A percentile compares a stretch with the other conserved stretches of the same genome.
Conservation (phyloP, 2,113 vertebrate genomes). For the Passerina amoena region DNA sequence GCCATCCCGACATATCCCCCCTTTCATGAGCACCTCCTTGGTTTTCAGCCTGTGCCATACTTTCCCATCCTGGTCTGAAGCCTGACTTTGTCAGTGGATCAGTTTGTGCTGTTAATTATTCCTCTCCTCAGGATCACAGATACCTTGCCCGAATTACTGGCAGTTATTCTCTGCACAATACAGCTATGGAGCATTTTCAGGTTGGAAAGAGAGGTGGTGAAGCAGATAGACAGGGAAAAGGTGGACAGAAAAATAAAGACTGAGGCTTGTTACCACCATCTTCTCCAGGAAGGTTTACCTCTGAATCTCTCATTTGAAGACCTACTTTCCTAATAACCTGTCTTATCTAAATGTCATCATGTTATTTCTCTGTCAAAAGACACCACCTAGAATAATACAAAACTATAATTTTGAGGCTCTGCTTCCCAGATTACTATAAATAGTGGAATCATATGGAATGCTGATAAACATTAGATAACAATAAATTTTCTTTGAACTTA, state of each 20-base stretch:
- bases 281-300: not conserved
- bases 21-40: not conserved
- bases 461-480: not conserved
- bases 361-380: not conserved
- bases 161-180: not conserved
- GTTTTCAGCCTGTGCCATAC: not conserved
- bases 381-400: not conserved
- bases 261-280: not conserved
- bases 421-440: not conserved
- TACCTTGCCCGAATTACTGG: not conserved
- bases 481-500: not conserved
- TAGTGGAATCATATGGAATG: not conserved
- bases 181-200: not conserved
- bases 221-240: not conserved
- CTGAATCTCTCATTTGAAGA: not conserved
- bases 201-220: not conserved
- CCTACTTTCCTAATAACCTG: not conserved
- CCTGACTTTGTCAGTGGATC: not conserved
- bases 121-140: not conserved
- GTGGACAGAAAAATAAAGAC: not conserved
- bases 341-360: not conserved
- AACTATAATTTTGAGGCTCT: not conserved
- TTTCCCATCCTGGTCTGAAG: not conserved
- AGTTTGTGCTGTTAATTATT: not conserved
- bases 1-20: not conserved